These are phyloP conservation scores for Aricia artaxerxes DNA, from an alignment of 2,888 invertebrate genomes.

Conservation along the genomic window DNA sequence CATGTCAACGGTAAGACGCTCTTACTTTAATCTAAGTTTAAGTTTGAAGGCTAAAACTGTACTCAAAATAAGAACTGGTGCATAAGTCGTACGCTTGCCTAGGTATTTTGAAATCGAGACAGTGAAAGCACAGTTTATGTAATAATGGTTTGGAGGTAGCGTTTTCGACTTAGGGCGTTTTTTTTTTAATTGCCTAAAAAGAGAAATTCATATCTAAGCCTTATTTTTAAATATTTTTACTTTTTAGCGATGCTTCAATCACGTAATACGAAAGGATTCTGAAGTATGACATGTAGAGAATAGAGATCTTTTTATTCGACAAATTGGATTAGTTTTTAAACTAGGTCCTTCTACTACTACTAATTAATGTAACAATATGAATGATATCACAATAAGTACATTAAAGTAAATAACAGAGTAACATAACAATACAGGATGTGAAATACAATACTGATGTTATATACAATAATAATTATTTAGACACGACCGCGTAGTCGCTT, in stretches of 20 bases:
- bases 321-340: background rate
- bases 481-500: slow-evolving; percentile 29
- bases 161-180: too few relatives aligned
- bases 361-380: background rate
- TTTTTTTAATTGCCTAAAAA: too few relatives aligned
- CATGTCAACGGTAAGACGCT: slow-evolving; percentile 69
- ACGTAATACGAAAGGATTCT: too few relatives aligned
- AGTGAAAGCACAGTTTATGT: too few relatives aligned
- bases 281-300: background rate
- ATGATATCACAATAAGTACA: background rate
- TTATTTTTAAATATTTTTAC: too few relatives aligned
- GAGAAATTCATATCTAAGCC: too few relatives aligned
- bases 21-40: slow-evolving; percentile 18
- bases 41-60: background rate
- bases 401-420: background rate
- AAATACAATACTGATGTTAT: slow-evolving; percentile 38
- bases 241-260: too few relatives aligned
- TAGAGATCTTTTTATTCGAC: background rate
- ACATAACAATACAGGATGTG: slow-evolving; percentile 32
- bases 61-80: background rate
- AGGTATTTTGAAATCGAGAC: too few relatives aligned
- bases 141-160: too few relatives aligned
- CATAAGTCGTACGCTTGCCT: too few relatives aligned
- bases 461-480: slow-evolving; percentile 28
- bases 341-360: background rate